phyloP scores from a whole-genome alignment of 2,888 invertebrate genomes.

The Oxystoma pomonae region DNA sequence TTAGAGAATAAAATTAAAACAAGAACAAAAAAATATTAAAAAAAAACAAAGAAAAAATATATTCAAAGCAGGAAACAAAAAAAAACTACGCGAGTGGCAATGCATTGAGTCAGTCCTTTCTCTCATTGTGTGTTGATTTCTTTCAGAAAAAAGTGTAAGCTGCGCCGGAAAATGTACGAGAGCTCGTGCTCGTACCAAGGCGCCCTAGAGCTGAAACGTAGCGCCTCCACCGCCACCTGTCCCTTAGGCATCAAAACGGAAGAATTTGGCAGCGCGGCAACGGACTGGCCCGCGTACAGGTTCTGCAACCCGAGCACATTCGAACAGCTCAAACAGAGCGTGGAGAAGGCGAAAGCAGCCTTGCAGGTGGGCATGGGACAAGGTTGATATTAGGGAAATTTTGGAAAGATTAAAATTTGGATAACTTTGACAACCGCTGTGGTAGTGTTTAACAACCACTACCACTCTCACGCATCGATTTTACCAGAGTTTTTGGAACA shows the following conservation, averaged over 20 bases:
- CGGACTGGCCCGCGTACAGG: constrained; percentile 70
- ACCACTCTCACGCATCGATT: too few species aligned
- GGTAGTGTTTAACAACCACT: too few species aligned
- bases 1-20: background rate
- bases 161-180: constrained; percentile 73
- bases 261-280: constrained; percentile 51
- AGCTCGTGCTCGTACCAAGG: constrained; percentile 87
- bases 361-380: constrained; percentile 53
- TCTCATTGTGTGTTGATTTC: too few species aligned
- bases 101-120: too few species aligned
- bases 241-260: constrained; percentile 47
- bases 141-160: constrained; percentile 44
- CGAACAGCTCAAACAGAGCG: constrained; percentile 85
- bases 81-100: too few species aligned
- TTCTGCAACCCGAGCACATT: constrained; percentile 81
- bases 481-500: too few species aligned
- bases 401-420: too few species aligned
- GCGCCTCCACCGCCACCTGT: constrained; percentile 34
- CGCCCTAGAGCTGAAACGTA: constrained; percentile 48
- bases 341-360: constrained; percentile 86
- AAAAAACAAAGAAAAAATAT: too few species aligned
- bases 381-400: background rate
- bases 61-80: background rate
- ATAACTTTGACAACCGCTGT: too few species aligned
- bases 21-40: background rate